phyloP scores from a whole-genome alignment of 1,140 invertebrate species.

The Bombus pascuorum region DNA sequence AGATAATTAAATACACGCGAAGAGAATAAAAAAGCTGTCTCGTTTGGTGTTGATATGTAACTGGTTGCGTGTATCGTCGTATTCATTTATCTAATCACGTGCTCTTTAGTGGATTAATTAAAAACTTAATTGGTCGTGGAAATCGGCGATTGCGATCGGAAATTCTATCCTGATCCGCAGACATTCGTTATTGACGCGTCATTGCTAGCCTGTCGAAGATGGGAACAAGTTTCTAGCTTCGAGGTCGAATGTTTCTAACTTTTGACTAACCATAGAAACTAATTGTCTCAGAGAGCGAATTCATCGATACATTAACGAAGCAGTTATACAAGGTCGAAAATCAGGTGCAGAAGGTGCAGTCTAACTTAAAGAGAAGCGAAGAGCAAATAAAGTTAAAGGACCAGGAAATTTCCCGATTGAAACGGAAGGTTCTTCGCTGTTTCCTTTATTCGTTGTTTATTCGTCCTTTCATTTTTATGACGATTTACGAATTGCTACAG shows the following conservation, averaged over 20 bases:
- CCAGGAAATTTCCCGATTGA: constrained; percentile 72
- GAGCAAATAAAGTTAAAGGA: constrained; percentile 71
- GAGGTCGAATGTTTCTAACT: neutral
- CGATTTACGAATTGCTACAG: constrained; percentile 52
- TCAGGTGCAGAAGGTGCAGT: constrained; percentile 73
- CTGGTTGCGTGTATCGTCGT: neutral
- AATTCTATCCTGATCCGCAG: neutral
- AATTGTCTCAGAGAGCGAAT: constrained; percentile 43
- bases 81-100: too few relatives aligned
- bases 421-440: constrained; percentile 71
- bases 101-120: neutral
- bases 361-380: constrained; percentile 66
- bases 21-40: neutral
- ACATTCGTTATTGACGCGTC: neutral
- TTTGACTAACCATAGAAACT: neutral
- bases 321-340: constrained; percentile 70
- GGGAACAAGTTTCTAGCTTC: neutral
- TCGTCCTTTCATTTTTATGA: neutral
- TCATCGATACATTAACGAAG: constrained; percentile 67
- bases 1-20: neutral
- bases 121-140: too few relatives aligned
- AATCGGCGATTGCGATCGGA: neutral
- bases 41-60: neutral
- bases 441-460: too few relatives aligned
- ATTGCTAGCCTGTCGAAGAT: neutral